phyloP scores from a whole-genome alignment of 1,140 invertebrate genomes.

The Phenacoccus solenopsis region DNA sequence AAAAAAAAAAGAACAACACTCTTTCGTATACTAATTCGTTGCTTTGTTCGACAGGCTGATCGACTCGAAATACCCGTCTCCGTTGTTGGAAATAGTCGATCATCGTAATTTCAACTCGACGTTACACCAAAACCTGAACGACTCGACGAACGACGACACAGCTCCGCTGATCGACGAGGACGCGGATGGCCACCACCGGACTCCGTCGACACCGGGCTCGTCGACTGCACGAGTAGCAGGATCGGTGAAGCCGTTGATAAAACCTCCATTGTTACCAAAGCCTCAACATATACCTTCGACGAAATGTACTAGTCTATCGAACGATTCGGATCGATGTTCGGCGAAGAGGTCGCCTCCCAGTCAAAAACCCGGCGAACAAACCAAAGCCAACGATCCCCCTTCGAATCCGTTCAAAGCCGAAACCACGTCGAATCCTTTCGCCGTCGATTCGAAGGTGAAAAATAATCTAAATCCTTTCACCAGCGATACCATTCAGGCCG shows the following conservation, averaged over 20 bases:
- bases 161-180: background rate
- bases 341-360: background rate
- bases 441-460: background rate
- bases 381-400: background rate
- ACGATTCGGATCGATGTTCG: background rate
- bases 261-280: constrained; percentile 4
- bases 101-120: background rate
- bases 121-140: background rate
- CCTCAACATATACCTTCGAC: background rate
- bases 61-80: background rate
- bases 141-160: background rate
- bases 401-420: background rate
- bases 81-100: background rate
- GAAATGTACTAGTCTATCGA: background rate
- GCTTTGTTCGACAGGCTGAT: background rate
- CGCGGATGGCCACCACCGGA: background rate
- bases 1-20: no score
- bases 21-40: no score
- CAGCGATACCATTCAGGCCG: background rate
- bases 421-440: background rate
- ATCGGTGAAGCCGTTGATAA: background rate
- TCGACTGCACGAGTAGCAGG: no score
- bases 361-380: background rate
- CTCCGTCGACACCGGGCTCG: background rate
- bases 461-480: background rate